phyloP scores from a whole-genome alignment of 2,113 vertebrate species.

The Clarias magur region DNA sequence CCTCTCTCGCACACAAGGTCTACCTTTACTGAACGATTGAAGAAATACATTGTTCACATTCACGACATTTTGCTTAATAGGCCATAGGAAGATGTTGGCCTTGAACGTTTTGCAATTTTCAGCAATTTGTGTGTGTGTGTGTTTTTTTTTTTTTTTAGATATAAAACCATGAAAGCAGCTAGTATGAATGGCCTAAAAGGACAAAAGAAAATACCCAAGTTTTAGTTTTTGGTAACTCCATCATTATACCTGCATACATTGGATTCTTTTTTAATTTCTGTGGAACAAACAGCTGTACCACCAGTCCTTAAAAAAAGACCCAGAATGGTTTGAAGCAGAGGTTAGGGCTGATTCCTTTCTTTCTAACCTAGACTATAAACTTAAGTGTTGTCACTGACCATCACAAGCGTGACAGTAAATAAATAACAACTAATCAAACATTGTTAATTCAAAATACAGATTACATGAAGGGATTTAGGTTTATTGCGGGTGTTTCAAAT shows the following conservation, averaged over 20 bases:
- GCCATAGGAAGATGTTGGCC: background rate
- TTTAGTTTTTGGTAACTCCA: background rate
- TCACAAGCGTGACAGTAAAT: background rate
- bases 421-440: background rate
- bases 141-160: background rate
- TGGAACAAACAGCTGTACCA: background rate
- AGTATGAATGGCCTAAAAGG: background rate
- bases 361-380: background rate
- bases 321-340: background rate
- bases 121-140: background rate
- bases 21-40: constrained; percentile 9
- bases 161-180: background rate
- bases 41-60: constrained; percentile 5
- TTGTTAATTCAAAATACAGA: background rate
- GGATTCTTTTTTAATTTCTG: background rate
- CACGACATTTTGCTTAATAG: background rate
- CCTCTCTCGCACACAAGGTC: constrained; percentile 47
- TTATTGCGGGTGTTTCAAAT: background rate
- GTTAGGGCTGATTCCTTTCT: background rate
- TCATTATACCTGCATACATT: background rate
- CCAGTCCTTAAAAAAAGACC: background rate
- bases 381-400: background rate
- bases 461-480: background rate
- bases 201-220: background rate
- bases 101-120: background rate